Conservation (phyloP, 2,888 invertebrate species). For the Melanophora roralis region DNA sequence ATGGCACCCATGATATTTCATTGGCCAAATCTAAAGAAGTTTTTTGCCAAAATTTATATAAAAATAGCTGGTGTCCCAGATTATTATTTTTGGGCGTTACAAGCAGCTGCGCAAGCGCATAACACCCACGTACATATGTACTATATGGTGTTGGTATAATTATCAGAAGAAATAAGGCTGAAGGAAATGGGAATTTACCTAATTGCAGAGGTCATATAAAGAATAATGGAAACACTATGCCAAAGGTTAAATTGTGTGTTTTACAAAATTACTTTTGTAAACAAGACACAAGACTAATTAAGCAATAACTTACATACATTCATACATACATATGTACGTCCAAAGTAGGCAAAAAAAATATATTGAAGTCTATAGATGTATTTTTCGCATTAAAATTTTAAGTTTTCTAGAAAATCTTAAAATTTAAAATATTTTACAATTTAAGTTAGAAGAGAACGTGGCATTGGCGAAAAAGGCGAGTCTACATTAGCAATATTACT, state of each 20-base stretch:
- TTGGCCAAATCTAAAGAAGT: no score
- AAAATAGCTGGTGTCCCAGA: no score
- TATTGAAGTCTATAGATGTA: background rate
- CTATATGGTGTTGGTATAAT: no score
- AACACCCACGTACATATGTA: no score
- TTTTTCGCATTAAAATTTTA: constrained; percentile 15
- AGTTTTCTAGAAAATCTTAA: background rate
- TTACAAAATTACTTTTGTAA: constrained; percentile 47
- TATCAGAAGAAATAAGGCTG: no score
- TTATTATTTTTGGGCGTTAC: no score
- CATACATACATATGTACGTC: no score
- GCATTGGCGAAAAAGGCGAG: constrained; percentile 16
- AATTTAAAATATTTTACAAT: constrained; percentile 16
- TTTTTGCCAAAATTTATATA: no score
- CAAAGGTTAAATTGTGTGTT: constrained; percentile 39
- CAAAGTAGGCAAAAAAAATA: background rate
- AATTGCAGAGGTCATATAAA: background rate
- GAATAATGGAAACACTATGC: constrained; percentile 7
- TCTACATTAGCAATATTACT: constrained; percentile 24
- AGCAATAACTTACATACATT: background rate
- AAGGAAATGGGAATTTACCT: no score
- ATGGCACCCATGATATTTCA: no score
- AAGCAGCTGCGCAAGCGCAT: no score
- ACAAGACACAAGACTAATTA: background rate
- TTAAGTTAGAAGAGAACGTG: background rate